Evolutionary conservation across 2,797 vertebrate genomes (phyloP).

Genomic region (Tarsius wallacei): DNA sequence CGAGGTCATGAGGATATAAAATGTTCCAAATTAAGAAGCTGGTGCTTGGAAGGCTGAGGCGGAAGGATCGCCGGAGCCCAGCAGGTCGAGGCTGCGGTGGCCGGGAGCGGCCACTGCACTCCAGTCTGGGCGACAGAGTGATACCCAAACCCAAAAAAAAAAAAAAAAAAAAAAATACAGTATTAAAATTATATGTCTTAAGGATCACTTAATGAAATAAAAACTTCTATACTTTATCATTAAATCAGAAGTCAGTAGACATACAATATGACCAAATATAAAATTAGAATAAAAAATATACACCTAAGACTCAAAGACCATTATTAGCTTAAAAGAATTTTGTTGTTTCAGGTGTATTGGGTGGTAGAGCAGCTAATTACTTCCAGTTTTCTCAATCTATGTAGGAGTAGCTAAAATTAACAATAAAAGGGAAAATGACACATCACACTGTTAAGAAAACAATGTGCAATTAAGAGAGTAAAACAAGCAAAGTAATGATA

Average conservation of each 20-base stretch:
- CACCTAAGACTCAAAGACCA: background rate
- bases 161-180: background rate
- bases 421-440: conserved; percentile 41
- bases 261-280: conserved; percentile 23
- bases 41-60: no score
- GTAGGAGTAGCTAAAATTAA: conserved; percentile 52
- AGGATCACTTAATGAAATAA: conserved; percentile 49
- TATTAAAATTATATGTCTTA: background rate
- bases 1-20: no score
- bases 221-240: conserved; percentile 11
- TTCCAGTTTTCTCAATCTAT: conserved; percentile 43
- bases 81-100: background rate
- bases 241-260: conserved; percentile 49
- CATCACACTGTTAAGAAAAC: conserved; percentile 16
- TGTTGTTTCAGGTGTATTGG: background rate
- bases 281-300: conserved; percentile 64
- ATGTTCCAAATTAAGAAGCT: no score
- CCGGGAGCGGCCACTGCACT: background rate
- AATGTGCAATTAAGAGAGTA: conserved; percentile 52
- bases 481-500: conserved; percentile 17
- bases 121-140: background rate
- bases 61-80: no score
- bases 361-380: background rate
- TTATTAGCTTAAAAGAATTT: conserved; percentile 53
- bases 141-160: background rate